Conservation (phyloP, 2,797 vertebrate genomes). For the Hylomyscus alleni region DNA sequence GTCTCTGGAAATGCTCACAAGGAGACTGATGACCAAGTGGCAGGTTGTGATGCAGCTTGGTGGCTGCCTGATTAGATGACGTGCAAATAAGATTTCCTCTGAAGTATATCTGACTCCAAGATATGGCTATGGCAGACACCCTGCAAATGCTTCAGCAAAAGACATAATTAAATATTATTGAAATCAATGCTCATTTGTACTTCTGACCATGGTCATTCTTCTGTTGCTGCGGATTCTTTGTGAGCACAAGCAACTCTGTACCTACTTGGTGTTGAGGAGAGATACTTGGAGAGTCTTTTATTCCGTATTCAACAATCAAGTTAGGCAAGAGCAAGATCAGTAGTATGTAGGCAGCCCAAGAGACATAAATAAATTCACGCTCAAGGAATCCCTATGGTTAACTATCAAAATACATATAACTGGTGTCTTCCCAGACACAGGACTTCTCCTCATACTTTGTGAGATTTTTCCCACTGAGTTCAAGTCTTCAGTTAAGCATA, state of each 20-base stretch:
- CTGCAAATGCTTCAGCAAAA: constrained; percentile 54
- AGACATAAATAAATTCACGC: background rate
- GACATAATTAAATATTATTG: background rate
- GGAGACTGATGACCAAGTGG: background rate
- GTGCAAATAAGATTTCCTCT: background rate
- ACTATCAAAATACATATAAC: constrained; percentile 1
- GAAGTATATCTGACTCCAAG: background rate
- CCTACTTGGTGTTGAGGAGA: background rate
- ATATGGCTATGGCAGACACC: background rate
- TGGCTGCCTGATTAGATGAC: background rate
- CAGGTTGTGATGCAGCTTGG: background rate
- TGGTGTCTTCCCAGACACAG: background rate
- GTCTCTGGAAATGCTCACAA: background rate
- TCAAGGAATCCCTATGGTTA: background rate
- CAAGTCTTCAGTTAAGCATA: background rate
- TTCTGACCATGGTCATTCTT: background rate
- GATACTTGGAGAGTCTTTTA: background rate
- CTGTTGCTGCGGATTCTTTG: background rate
- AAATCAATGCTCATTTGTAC: constrained; percentile 18
- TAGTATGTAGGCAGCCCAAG: background rate
- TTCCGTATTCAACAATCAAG: background rate
- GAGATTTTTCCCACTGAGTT: background rate
- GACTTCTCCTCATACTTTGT: background rate
- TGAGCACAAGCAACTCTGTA: background rate
- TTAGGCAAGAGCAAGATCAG: background rate